Conservation (phyloP, 2,113 vertebrate species). For the Hemicordylus capensis region DNA sequence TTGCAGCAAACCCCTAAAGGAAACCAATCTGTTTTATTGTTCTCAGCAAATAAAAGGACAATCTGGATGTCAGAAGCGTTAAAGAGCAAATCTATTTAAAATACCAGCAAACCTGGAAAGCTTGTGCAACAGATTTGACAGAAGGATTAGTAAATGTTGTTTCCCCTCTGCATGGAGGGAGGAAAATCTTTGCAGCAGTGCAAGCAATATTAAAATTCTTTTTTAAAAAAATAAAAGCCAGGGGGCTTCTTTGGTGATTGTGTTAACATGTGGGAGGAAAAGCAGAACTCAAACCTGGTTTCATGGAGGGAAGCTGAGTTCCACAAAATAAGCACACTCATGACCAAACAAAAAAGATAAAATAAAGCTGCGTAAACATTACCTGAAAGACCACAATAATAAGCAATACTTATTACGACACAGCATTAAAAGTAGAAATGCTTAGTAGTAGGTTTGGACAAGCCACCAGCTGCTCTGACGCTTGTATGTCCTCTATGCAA, state of each 20-base stretch:
- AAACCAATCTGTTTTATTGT: conserved; percentile 9
- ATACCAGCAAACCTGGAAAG: conserved; percentile 45
- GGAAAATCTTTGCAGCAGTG: conserved; percentile 24
- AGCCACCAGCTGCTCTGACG: not conserved
- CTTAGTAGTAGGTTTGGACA: not conserved
- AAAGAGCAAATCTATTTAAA: conserved; percentile 47
- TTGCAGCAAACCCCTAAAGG: fast-evolving
- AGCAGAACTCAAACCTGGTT: conserved; percentile 14
- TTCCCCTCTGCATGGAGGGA: conserved; percentile 34
- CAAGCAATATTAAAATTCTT: not conserved
- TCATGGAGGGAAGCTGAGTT: conserved; percentile 41
- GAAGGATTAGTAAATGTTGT: conserved; percentile 54
- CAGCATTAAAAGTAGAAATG: not conserved
- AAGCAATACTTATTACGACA: not conserved
- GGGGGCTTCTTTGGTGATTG: not conserved
- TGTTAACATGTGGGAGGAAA: not conserved
- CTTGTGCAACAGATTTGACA: conserved; percentile 44
- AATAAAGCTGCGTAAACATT: conserved; percentile 41
- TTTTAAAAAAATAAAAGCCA: not conserved
- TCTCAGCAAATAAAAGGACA: conserved; percentile 33
- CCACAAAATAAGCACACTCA: not conserved
- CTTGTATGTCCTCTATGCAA: not conserved
- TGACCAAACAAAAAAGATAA: conserved; percentile 33
- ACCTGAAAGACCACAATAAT: conserved; percentile 6
- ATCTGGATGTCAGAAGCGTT: not conserved